phyloP scores from a whole-genome alignment of 2,888 invertebrate species.

The Chloroclystis v-ata region DNA sequence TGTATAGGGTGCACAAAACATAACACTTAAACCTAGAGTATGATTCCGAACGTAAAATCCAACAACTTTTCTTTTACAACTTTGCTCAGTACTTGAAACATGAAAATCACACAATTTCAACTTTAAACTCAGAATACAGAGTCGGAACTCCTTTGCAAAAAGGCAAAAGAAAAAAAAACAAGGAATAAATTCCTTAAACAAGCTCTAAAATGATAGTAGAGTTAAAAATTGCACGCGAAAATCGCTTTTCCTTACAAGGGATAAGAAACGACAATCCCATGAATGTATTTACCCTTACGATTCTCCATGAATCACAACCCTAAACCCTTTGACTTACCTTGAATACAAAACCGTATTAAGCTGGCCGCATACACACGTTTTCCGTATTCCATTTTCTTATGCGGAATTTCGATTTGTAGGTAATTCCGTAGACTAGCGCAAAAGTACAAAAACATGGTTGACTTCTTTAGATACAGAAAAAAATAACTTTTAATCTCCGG shows the following conservation, averaged over 20 bases:
- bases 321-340: constrained; percentile 2
- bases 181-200: no score
- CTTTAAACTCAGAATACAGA: background rate
- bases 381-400: no score
- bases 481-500: no score
- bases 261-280: background rate
- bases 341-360: constrained; percentile 2
- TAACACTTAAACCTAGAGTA: no score
- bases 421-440: no score
- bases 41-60: background rate
- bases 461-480: no score
- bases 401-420: no score
- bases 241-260: background rate
- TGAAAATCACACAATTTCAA: background rate
- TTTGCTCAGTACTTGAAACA: background rate
- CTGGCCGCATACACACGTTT: no score
- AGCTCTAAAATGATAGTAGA: no score
- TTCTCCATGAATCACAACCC: constrained; percentile 5
- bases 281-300: background rate
- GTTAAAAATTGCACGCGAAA: no score
- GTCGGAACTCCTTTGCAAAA: background rate
- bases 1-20: background rate
- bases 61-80: background rate
- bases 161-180: background rate
- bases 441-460: no score